Conservation (phyloP, 2,888 invertebrate genomes). For the Drosophila subsilvestris region DNA sequence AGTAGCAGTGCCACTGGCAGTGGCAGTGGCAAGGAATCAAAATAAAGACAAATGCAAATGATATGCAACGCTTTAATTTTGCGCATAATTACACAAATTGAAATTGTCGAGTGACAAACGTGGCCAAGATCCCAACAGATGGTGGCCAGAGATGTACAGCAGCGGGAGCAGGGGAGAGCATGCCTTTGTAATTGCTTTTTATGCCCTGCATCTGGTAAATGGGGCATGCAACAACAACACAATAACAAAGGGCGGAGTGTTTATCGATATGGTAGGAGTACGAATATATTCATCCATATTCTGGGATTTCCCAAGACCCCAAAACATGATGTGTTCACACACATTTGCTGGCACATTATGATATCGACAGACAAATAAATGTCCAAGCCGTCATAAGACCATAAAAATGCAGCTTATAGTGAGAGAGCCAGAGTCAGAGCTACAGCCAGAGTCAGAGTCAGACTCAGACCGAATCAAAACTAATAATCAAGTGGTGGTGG, state of each 20-base stretch:
- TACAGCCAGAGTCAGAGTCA: not conserved
- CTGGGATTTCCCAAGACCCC: not conserved
- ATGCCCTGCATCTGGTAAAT: slow-evolving; percentile 56
- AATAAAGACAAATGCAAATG: slow-evolving; percentile 68
- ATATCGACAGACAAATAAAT: slow-evolving; percentile 66
- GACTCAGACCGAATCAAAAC: slow-evolving; percentile 36
- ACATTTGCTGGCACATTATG: slow-evolving; percentile 60
- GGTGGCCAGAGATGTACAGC: not conserved
- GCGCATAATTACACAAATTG: slow-evolving; percentile 79
- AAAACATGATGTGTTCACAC: slow-evolving; percentile 49
- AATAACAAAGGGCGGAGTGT: slow-evolving; percentile 1
- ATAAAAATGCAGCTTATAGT: slow-evolving; percentile 37
- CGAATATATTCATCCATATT: not conserved
- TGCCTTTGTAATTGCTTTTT: slow-evolving; percentile 68
- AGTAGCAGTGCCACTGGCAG: not conserved
- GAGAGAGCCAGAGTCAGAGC: not conserved
- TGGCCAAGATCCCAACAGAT: slow-evolving; percentile 40
- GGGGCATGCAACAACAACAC: slow-evolving; percentile 55
- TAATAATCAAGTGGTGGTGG: slow-evolving; percentile 34
- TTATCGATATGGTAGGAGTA: not conserved
- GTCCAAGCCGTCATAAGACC: slow-evolving; percentile 46
- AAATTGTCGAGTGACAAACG: slow-evolving; percentile 76
- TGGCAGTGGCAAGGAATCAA: slow-evolving; percentile 46
- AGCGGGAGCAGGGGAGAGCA: not conserved
- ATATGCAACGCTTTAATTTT: slow-evolving; percentile 80